Evolutionary conservation across 2,888 invertebrate species (phyloP).

Genomic region (Rhingia rostrata): DNA sequence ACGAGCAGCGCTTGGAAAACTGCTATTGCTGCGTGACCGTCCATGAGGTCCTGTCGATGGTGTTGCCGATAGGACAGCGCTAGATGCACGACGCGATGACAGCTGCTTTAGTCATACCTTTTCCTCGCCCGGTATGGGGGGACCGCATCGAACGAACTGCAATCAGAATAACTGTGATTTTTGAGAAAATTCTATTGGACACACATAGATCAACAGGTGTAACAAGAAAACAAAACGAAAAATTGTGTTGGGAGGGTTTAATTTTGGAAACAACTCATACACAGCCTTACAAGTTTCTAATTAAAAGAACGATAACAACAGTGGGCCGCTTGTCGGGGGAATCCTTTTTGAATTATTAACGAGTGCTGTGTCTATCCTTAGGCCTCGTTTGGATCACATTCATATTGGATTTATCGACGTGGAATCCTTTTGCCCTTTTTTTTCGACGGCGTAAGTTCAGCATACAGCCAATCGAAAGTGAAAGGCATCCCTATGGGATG

Average conservation of each 20-base stretch:
- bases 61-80: slow-evolving; percentile 75
- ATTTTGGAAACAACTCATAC: not conserved
- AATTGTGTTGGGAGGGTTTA: not conserved
- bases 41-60: slow-evolving; percentile 49
- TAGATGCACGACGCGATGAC: slow-evolving; percentile 81
- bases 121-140: slow-evolving; percentile 89
- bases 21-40: slow-evolving; percentile 55
- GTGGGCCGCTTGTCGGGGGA: not conserved
- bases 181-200: slow-evolving; percentile 77
- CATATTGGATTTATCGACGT: slow-evolving; percentile 6
- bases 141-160: slow-evolving; percentile 91
- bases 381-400: not conserved
- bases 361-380: slow-evolving; percentile 16
- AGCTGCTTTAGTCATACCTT: slow-evolving; percentile 90
- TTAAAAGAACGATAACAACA: not conserved
- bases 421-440: not conserved
- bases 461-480: slow-evolving; percentile 11
- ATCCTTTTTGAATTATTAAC: slow-evolving; percentile 30
- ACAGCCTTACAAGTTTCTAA: slow-evolving; percentile 11
- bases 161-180: slow-evolving; percentile 83
- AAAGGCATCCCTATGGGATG: slow-evolving; percentile 4
- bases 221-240: not conserved
- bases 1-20: slow-evolving; percentile 75
- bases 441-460: not conserved
- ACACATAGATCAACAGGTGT: not conserved